Evolutionary conservation across 2,797 vertebrate species (phyloP).

Genomic region (Tenualosa thibaudeaui): DNA sequence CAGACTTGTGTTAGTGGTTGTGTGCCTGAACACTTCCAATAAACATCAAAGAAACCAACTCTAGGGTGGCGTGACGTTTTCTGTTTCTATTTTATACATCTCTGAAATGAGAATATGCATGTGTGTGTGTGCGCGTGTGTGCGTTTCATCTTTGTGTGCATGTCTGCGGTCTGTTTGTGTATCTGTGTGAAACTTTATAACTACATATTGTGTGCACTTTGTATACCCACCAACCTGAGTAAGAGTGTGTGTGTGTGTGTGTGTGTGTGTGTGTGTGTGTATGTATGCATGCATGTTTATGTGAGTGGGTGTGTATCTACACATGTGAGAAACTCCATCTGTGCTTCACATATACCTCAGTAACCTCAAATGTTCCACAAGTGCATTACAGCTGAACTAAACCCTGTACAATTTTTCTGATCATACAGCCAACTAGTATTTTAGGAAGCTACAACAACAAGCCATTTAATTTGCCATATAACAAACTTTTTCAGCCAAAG

Average conservation of each 20-base stretch:
- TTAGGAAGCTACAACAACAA: background rate
- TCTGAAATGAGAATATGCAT: background rate
- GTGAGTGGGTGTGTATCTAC: background rate
- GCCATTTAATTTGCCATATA: background rate
- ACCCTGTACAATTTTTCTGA: background rate
- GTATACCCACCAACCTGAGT: too few relatives aligned
- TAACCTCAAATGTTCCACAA: background rate
- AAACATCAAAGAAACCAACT: conserved; percentile 54
- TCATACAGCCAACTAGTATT: background rate
- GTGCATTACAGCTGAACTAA: background rate
- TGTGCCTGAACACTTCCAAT: conserved; percentile 59
- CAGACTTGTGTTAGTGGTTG: conserved; percentile 53
- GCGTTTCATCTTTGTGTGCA: too few relatives aligned
- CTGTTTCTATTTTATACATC: background rate
- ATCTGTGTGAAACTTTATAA: too few relatives aligned
- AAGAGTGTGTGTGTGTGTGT: conserved; percentile 6
- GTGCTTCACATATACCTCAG: background rate
- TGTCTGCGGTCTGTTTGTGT: too few relatives aligned
- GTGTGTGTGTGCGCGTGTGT: background rate
- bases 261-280: conserved; percentile 2
- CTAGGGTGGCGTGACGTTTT: background rate
- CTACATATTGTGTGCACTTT: too few relatives aligned
- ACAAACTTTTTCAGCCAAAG: background rate
- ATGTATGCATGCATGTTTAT: background rate
- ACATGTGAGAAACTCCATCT: too few relatives aligned